Evolutionary conservation across 2,797 vertebrate genomes (phyloP), one percentile per base, ranked within the genome.

Genomic region (Benthosema pterotum): DNA sequence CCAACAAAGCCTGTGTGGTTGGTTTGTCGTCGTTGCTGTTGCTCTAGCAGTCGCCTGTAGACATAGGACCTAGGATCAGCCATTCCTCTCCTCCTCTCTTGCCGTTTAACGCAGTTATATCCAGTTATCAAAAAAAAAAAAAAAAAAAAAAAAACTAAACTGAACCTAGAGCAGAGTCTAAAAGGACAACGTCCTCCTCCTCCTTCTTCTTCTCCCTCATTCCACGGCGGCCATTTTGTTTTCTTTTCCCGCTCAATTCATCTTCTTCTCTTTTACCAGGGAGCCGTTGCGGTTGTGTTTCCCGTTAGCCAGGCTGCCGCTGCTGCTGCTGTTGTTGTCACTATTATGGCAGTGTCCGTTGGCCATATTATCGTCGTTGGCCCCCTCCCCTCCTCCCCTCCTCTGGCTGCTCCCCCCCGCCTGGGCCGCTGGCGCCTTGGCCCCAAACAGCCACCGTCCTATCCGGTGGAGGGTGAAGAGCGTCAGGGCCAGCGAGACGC

Each of bases 311-410:
- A 97, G 83, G 69, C 94, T 95, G 0, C 97, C n/a, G n/a, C n/a
- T n/a, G n/a, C n/a, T 87, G 17, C 76, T 97, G 22, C 22, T 25
- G 22, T 5, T 25, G 22, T 25, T 25, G 22, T 25, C 22, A 25
- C 22, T 25, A n/a, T n/a, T n/a, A 82, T 96, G 94, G 86, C 93
- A 98, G 84, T 97, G 94, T 94, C 97, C 97, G 45, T 99, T 99
- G 64, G 93, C 78, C 78, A 76, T 60, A 72, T 85, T 86, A 0
- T 84, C 65, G 69, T 88, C 85, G 45, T 81, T n/a, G n/a, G n/a
- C 22, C 22, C 3, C 22, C 22, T 25, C 22, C 3, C 22, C 22
- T 5, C 22, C 22, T 5, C 3, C 22, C 22, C 65, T 67, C 57
- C 70, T 57, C 52, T 67, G 71, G 25, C 84, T n/a, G n/a, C n/a